Evolutionary conservation across 2,888 invertebrate species (phyloP), one percentile per base, ranked within the genome.

Genomic region (Glomeris marginata): DNA sequence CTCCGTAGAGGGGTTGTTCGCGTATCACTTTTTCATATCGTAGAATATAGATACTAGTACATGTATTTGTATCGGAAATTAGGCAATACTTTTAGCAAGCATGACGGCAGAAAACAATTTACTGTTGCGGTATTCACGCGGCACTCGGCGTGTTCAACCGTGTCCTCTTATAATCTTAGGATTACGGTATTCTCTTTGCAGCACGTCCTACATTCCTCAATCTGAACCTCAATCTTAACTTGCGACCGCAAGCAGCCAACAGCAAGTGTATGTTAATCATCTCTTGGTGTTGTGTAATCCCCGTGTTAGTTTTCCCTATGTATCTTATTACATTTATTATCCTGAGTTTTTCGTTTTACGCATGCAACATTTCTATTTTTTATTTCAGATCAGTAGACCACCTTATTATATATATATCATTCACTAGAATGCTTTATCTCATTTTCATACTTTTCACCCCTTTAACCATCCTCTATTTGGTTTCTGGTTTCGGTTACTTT

Each of bases 171-270:
- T 28, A 28, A 28, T 28, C 28, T 28, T 28, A 28, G 28, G 28
- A 8, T 28, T 5, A 5, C 42, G 36, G 22, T 44, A 21, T 57
- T 69, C 72, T 64, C 69, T 73, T 81, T 82, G 76, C 91, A 94
- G 92, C 92, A 72, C 86, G 94, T 66, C 94, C 94, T 69, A 94
- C 91, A 71, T 94, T 91, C 80, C 83, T 94, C 75, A 92, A 91
- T 80, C 84, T 94, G 76, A 88, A 84, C 77, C 77, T 87, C 77
- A 88, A 85, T 77, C 79, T 86, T 74, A 88, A 87, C 77, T 80
- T 56, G 46, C 55, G 58, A 18, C 55, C 57, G 47, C 59, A 58
- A 52, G 52, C 55, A 41, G 50, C 57, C 35, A 53, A 55, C 45
- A 54, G 51, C 52, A 57, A 58, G 56, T 54, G 58, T 58, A 58